Percentiles rank a stretch among this genome's conserved stretches.
These are phyloP conservation scores for Delphinus delphis DNA, from an alignment of 2,113 vertebrate genomes.

Conservation along the genomic window DNA sequence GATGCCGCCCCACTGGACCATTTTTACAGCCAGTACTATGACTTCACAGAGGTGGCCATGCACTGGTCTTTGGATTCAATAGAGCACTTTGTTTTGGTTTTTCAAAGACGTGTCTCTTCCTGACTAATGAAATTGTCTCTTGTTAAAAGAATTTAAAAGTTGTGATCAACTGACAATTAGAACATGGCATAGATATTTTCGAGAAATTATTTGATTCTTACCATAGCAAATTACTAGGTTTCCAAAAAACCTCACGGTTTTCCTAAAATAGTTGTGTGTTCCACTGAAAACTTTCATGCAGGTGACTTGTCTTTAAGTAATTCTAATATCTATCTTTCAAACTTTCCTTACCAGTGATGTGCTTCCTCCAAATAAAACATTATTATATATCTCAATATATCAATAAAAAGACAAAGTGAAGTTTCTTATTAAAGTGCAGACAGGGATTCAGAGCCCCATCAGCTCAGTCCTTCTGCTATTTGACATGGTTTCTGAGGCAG, in stretches of 20 bases:
- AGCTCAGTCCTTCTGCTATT: background rate
- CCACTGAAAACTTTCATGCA: background rate
- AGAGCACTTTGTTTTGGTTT: background rate
- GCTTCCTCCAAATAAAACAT: background rate
- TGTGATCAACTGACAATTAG: background rate
- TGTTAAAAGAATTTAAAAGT: background rate
- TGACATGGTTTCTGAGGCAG: background rate
- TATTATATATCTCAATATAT: background rate
- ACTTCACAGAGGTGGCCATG: background rate
- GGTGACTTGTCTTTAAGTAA: background rate
- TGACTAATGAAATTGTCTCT: background rate
- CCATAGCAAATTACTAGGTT: background rate
- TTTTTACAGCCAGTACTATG: background rate
- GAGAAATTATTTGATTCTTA: background rate
- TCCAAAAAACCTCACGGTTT: background rate
- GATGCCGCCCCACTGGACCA: background rate
- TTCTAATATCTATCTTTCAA: background rate
- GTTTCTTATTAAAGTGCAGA: background rate
- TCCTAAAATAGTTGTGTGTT: background rate
- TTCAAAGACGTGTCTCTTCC: background rate
- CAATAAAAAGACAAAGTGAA: background rate
- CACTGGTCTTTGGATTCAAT: background rate
- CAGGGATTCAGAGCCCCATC: background rate
- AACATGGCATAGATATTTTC: background rate
- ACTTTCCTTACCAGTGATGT: background rate